Evolutionary conservation across 2,113 vertebrate genomes (phyloP).

Genomic region (Dicentrarchus labrax): DNA sequence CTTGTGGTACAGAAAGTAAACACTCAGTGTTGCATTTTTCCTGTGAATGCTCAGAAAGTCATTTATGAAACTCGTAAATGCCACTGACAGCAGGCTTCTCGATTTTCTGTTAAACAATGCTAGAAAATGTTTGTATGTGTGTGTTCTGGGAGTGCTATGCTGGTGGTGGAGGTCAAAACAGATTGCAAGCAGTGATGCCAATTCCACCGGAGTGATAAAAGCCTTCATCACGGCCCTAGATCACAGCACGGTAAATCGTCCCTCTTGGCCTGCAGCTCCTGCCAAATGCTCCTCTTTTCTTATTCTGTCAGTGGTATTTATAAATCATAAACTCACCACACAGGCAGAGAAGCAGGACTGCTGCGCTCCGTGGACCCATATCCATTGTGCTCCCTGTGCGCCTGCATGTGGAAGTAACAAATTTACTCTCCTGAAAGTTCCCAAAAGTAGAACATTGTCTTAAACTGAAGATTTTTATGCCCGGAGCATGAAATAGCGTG

Average conservation of each 20-base stretch:
- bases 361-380: slow-evolving; percentile 30
- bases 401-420: slow-evolving; percentile 16
- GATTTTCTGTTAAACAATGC: slow-evolving; percentile 34
- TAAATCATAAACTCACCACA: slow-evolving; percentile 68
- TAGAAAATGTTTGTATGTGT: slow-evolving; percentile 30
- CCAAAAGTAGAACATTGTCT: slow-evolving; percentile 8
- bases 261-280: slow-evolving; percentile 28
- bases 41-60: slow-evolving; percentile 38
- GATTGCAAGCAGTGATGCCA: slow-evolving; percentile 31
- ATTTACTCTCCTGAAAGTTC: slow-evolving; percentile 20
- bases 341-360: slow-evolving; percentile 22
- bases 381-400: not conserved
- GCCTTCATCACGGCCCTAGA: slow-evolving; percentile 34
- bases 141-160: slow-evolving; percentile 41
- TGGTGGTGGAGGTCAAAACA: slow-evolving; percentile 47
- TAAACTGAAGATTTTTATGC: not conserved
- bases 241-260: slow-evolving; percentile 58
- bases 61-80: slow-evolving; percentile 53
- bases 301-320: slow-evolving; percentile 55
- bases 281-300: slow-evolving; percentile 51
- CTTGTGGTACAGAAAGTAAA: slow-evolving; percentile 49
- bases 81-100: slow-evolving; percentile 35
- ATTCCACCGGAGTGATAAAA: slow-evolving; percentile 61
- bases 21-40: slow-evolving; percentile 20
- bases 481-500: not conserved